phyloP scores from a whole-genome alignment of 2,113 vertebrate species.

The Rhea americana region DNA sequence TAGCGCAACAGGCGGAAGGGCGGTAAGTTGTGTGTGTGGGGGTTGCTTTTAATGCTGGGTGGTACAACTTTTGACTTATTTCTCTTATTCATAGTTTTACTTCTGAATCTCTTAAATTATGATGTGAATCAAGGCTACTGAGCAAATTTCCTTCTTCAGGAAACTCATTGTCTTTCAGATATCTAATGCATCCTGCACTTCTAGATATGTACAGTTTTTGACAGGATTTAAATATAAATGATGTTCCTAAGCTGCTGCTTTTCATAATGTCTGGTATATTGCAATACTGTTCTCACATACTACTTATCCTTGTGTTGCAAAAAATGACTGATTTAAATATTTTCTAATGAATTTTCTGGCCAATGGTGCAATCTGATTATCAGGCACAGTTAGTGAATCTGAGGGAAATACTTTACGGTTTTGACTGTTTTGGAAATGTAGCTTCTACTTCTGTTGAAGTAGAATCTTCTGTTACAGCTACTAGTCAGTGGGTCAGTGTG shows the following conservation, averaged over 20 bases:
- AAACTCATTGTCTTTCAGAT: background rate
- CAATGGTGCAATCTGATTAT: rapidly evolving
- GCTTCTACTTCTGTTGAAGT: background rate
- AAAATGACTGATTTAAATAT: background rate
- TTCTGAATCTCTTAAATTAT: background rate
- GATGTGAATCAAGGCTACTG: background rate
- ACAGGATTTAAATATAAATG: background rate
- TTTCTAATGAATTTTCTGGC: background rate
- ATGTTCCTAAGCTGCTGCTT: background rate
- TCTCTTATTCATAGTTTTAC: background rate
- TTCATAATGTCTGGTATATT: background rate
- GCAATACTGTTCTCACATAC: background rate
- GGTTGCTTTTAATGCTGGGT: background rate
- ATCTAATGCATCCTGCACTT: background rate
- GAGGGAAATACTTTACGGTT: background rate
- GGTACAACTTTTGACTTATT: background rate
- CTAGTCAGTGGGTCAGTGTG: background rate
- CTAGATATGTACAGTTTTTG: background rate
- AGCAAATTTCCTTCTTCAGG: background rate
- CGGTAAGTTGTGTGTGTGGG: conserved; percentile 76
- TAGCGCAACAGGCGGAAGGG: conserved; percentile 94
- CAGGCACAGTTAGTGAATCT: background rate
- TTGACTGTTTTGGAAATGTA: background rate
- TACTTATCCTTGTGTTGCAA: background rate
- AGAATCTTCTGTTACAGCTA: background rate